A percentile compares a stretch with the other conserved stretches of the same genome.
These are phyloP conservation scores for Phania funesta DNA, from an alignment of 2,888 invertebrate species.

Conservation along the genomic window DNA sequence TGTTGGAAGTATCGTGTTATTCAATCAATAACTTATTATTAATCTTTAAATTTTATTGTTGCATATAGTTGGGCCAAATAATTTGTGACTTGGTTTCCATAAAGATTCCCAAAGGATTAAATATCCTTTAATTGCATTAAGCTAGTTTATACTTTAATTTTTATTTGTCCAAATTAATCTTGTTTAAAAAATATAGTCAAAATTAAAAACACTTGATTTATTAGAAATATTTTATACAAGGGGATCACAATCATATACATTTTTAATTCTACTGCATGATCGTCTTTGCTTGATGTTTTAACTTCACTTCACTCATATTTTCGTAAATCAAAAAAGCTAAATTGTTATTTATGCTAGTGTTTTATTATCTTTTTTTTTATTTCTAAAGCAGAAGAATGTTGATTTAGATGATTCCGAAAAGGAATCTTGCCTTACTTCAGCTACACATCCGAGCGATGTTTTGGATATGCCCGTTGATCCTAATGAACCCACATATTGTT, in stretches of 20 bases:
- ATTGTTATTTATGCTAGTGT: not conserved
- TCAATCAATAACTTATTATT: too few relatives aligned
- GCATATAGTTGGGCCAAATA: too few relatives aligned
- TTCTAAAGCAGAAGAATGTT: conserved; percentile 74
- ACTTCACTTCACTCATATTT: conserved; percentile 67
- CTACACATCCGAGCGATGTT: conserved; percentile 92
- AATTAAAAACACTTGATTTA: too few relatives aligned
- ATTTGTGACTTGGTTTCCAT: too few relatives aligned
- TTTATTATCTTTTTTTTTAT: not conserved
- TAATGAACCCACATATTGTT: conserved; percentile 98
- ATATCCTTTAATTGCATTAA: too few relatives aligned
- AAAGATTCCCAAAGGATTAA: too few relatives aligned
- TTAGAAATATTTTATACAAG: not conserved
- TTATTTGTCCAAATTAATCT: too few relatives aligned
- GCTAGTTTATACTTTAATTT: too few relatives aligned
- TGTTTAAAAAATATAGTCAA: too few relatives aligned
- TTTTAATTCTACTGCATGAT: conserved; percentile 3
- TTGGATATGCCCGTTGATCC: conserved; percentile 96
- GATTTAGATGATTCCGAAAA: conserved; percentile 82
- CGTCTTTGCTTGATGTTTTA: conserved; percentile 34
- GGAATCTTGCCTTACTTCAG: conserved; percentile 80
- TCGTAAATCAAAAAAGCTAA: conserved; percentile 9
- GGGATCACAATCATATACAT: not conserved
- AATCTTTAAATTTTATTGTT: too few relatives aligned
- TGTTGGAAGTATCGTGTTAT: too few relatives aligned